Base-by-base conservation (phyloP, 2,113 vertebrate species). In the Calonectris borealis region DNA sequence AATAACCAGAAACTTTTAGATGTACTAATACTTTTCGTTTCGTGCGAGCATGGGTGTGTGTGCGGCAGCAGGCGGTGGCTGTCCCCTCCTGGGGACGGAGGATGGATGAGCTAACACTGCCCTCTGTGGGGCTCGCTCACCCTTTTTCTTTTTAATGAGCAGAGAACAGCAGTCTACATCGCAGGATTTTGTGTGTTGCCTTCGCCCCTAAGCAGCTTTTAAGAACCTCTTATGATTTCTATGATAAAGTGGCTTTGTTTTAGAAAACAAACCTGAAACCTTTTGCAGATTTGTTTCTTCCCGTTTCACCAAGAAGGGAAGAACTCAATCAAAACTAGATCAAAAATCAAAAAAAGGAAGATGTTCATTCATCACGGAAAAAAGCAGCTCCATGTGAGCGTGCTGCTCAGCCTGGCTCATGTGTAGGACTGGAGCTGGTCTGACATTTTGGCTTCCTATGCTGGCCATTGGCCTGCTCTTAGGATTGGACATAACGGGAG, bases 401-500 rank as follows among this genome's bases (percentile, higher is more conserved):
- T 7, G 27, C 72, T 66, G 46, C 34, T 93, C 24, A 64, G 38
- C 61, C 73, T 48, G 32, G 16, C 17, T 96, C 3, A 1, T 2
- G 4, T 46, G 17, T 49, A 51, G 36, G 46, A 22, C 24, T 68
- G 17, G 42, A 86, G 22, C 1, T 62, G 20, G 1, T 72, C 48
- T 76, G 66, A 31, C 5, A 4, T 57, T 73, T 65, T 9, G 12
- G 26, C 29, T 79, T 60, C 31, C 36, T 52, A 0, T 7, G 7
- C 24, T 36, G 69, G 9, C 57, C 38, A 7, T 32, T 81, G 20
- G 7, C 40, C 68, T 73, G 24, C 31, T 73, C n/a, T 75, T 75
- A 58, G 29, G 34, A 24, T 31, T 65, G 36, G 34, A 34, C 0
- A 0, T 40, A 34, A 55, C 1, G 2, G 38, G 66, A 73, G 31